Evolutionary conservation across 2,888 invertebrate genomes (phyloP).

Genomic region (Eilema sororculum): DNA sequence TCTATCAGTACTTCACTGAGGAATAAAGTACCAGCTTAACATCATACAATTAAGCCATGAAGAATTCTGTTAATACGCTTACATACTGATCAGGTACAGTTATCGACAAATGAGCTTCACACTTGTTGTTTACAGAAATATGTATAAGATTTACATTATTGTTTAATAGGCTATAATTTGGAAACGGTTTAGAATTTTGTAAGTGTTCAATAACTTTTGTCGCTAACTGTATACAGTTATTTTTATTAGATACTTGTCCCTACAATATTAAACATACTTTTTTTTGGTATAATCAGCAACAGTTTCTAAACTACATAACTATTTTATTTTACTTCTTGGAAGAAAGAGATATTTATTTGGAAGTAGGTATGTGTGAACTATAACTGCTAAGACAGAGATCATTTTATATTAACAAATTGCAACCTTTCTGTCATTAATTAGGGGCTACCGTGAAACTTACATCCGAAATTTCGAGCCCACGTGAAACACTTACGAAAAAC

Average conservation of each 20-base stretch:
- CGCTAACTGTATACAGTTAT: not conserved
- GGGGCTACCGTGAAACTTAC: not conserved
- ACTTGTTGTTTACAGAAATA: not conserved
- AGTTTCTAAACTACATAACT: not conserved
- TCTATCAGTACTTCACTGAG: not conserved
- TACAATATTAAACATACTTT: constrained; percentile 3
- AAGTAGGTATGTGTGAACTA: not conserved
- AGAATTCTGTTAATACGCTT: not conserved
- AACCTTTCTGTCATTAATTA: constrained; percentile 2
- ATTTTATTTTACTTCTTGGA: not conserved
- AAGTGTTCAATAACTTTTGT: not conserved
- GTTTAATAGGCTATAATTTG: no score
- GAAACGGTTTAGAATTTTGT: not conserved
- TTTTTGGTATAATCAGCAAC: not conserved
- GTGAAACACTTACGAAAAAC: not conserved
- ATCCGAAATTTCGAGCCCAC: not conserved
- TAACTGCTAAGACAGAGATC: constrained; percentile 4
- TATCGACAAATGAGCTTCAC: not conserved
- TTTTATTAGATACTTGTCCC: not conserved
- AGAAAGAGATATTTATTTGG: not conserved
- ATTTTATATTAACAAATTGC: constrained; percentile 7
- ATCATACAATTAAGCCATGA: not conserved
- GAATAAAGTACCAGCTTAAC: not conserved
- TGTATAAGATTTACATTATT: no score
- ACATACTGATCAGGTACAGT: not conserved